Conservation (phyloP, 2,113 vertebrate genomes). For the Hystrix brachyura region DNA sequence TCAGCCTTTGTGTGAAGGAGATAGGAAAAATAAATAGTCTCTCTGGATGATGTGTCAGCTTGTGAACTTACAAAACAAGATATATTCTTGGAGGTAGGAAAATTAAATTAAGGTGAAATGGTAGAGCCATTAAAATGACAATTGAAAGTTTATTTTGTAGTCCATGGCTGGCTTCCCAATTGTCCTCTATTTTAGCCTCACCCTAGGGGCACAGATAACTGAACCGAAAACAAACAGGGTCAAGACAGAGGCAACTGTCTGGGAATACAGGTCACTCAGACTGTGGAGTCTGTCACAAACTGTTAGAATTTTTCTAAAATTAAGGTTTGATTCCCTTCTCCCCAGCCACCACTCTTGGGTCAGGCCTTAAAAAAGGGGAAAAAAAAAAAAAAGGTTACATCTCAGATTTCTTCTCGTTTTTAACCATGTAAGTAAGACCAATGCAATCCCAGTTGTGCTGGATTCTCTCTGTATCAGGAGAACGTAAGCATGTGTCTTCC, state of each 20-base stretch:
- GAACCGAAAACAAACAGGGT: conserved; percentile 74
- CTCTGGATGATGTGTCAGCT: conserved; percentile 74
- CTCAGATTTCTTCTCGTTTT: conserved; percentile 29
- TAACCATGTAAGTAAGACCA: background rate
- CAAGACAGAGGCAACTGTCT: conserved; percentile 73
- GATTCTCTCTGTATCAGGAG: background rate
- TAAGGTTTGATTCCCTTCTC: conserved; percentile 34
- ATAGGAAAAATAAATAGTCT: conserved; percentile 82
- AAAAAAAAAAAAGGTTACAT: background rate
- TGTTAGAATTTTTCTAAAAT: conserved; percentile 54
- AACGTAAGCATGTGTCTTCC: background rate
- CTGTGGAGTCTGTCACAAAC: conserved; percentile 18
- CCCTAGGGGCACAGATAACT: conserved; percentile 66
- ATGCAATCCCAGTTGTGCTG: background rate
- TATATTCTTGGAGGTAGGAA: conserved; percentile 78
- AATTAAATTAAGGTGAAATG: conserved; percentile 84
- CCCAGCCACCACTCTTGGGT: background rate
- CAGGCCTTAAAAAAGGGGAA: background rate
- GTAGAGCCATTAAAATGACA: conserved; percentile 77
- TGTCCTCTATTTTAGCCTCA: conserved; percentile 72
- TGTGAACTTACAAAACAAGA: conserved; percentile 79
- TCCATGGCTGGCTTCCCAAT: conserved; percentile 55
- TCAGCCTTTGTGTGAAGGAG: conserved; percentile 77
- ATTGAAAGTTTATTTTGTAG: conserved; percentile 69
- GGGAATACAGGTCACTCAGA: conserved; percentile 61